These are phyloP conservation scores for Oscheius myriophilus DNA, from an alignment of 2,888 invertebrate genomes.

Conservation along the genomic window DNA sequence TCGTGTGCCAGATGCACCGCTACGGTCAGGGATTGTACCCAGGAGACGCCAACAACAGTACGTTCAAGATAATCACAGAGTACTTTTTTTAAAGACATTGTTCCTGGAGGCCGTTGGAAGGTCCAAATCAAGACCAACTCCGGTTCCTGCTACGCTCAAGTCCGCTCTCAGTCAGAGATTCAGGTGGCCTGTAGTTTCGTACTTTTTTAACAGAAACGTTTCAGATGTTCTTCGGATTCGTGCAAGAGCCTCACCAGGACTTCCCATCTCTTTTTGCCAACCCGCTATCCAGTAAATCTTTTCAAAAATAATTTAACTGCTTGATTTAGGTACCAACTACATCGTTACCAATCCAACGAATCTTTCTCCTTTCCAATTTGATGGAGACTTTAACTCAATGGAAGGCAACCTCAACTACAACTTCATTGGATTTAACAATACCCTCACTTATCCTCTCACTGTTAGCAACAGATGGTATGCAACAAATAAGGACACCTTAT, in stretches of 20 bases:
- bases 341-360: slow-evolving; percentile 51
- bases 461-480: slow-evolving; percentile 32
- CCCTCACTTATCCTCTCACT: slow-evolving; percentile 41
- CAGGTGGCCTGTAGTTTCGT: slow-evolving; percentile 31
- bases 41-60: slow-evolving; percentile 39
- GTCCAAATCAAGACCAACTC: slow-evolving; percentile 44
- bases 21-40: slow-evolving; percentile 53
- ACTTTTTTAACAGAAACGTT: not conserved
- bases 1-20: slow-evolving; percentile 54
- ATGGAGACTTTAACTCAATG: slow-evolving; percentile 41
- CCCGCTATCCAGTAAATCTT: slow-evolving; percentile 48
- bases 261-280: slow-evolving; percentile 48
- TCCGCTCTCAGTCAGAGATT: slow-evolving; percentile 58
- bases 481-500: no score
- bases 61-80: slow-evolving; percentile 2
- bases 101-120: slow-evolving; percentile 58
- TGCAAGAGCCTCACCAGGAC: slow-evolving; percentile 53
- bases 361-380: slow-evolving; percentile 44
- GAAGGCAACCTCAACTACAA: slow-evolving; percentile 61
- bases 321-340: slow-evolving; percentile 52
- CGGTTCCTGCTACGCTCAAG: slow-evolving; percentile 50
- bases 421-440: slow-evolving; percentile 42
- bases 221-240: slow-evolving; percentile 58
- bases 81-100: slow-evolving; percentile 36
- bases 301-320: no score